A percentile compares a stretch with the other conserved stretches of the same genome.
These are phyloP conservation scores for Sphenopsis melanotis DNA, from an alignment of 2,797 vertebrate genomes.

Conservation along the genomic window DNA sequence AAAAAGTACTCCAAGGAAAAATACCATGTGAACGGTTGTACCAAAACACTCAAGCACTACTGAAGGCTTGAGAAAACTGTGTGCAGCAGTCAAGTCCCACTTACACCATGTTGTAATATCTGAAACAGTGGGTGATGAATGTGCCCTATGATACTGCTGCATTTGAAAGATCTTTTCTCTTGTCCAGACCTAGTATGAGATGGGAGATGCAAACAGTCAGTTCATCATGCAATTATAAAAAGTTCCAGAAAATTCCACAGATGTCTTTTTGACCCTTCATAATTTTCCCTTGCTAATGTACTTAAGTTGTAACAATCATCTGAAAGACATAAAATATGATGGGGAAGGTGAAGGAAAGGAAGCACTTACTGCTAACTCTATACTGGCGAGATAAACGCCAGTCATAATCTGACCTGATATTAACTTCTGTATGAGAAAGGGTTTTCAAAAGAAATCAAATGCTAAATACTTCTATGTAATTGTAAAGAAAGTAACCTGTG, in stretches of 20 bases:
- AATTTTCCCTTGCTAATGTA: not conserved
- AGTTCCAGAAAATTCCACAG: not conserved
- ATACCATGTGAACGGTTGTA: not conserved
- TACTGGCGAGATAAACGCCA: not conserved
- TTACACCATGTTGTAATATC: not conserved
- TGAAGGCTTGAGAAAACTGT: not conserved
- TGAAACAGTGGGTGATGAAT: not conserved
- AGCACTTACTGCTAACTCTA: not conserved
- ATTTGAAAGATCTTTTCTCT: not conserved
- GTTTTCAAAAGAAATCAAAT: conserved; percentile 46
- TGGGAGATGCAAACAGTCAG: not conserved
- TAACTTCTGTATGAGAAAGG: not conserved
- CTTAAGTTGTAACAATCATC: not conserved
- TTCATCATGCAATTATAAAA: not conserved
- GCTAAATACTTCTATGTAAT: conserved; percentile 18
- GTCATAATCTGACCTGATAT: not conserved
- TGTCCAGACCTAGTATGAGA: not conserved
- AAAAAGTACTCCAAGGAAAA: not conserved
- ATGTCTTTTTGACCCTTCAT: not conserved
- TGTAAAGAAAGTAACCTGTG: conserved; percentile 24
- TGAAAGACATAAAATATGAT: not conserved
- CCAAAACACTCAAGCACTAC: not conserved
- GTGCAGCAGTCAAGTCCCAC: not conserved
- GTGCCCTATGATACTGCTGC: not conserved
- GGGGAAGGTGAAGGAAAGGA: not conserved